Percentiles rank a stretch among this genome's conserved stretches.
These are phyloP conservation scores for Babyrousa celebensis DNA, from an alignment of 2,797 vertebrate genomes.

Conservation along the genomic window DNA sequence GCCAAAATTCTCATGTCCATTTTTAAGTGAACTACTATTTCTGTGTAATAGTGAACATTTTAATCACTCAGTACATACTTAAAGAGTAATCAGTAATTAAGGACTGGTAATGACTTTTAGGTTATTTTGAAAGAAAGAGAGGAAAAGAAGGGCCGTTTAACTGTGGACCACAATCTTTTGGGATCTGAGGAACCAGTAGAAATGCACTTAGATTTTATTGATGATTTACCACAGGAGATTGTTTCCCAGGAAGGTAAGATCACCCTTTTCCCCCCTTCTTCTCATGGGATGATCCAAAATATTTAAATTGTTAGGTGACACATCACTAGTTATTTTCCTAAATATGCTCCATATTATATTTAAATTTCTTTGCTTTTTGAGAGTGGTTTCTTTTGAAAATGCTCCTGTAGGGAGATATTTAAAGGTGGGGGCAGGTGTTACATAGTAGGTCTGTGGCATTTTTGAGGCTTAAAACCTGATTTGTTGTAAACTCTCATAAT, in stretches of 20 bases:
- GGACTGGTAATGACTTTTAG: slow-evolving; percentile 89
- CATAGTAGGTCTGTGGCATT: neutral
- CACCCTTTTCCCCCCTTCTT: neutral
- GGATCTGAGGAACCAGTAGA: slow-evolving; percentile 95
- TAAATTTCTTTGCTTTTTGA: slow-evolving; percentile 24
- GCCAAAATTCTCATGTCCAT: neutral
- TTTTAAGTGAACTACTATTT: slow-evolving; percentile 28
- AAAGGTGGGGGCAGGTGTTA: neutral
- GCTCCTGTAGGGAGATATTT: slow-evolving; percentile 15
- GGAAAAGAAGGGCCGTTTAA: slow-evolving; percentile 97
- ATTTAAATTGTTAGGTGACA: neutral
- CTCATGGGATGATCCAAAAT: neutral
- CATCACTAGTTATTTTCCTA: slow-evolving; percentile 1
- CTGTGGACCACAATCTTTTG: slow-evolving; percentile 93
- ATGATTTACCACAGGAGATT: slow-evolving; percentile 95
- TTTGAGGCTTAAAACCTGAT: slow-evolving; percentile 38
- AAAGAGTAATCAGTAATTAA: slow-evolving; percentile 68
- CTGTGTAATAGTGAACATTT: neutral
- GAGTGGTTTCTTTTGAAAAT: slow-evolving; percentile 57
- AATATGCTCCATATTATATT: neutral
- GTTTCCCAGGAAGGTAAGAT: slow-evolving; percentile 96
- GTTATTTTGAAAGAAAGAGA: slow-evolving; percentile 99
- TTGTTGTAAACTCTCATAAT: slow-evolving; percentile 51
- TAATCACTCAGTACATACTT: neutral
- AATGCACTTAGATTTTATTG: slow-evolving; percentile 92